Base-by-base conservation (phyloP, 2,888 invertebrate species). In the Coenonympha glycerion region DNA sequence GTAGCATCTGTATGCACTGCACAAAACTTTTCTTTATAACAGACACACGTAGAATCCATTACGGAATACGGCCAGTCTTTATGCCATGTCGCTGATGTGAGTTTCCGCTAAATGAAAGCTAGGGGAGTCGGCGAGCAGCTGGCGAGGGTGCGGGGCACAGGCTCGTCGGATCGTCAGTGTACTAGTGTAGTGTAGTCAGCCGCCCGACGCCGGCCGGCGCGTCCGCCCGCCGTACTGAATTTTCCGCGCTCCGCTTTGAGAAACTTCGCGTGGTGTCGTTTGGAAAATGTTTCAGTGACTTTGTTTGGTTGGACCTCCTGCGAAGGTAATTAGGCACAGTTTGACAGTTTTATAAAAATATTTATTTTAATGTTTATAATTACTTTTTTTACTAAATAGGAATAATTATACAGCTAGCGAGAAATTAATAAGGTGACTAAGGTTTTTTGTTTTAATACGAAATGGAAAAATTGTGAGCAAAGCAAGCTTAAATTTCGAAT, bases 141-240 rank as follows among this genome's bases (percentile, higher is more conserved):
- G n/a, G 48, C 22, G 22, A 54, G 60, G 56, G 65, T 49, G 66
- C 62, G 64, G 64, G 71, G 70, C 61, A 49, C 30, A 24, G 34
- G n/a, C 34, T n/a, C n/a, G n/a, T n/a, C n/a, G n/a, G n/a, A n/a
- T n/a, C n/a, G n/a, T n/a, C n/a, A n/a, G n/a, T n/a, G n/a, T n/a
- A n/a, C n/a, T n/a, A n/a, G n/a, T n/a, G n/a, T n/a, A n/a, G n/a
- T n/a, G n/a, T n/a, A 84, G 85, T 85, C 76, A 68, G 74, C 73
- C 77, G 76, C 73, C 67, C 63, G 71, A 72, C 81, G 59, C 62
- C 57, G 63, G 60, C 57, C 61, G 63, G 61, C 59, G 61, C 53
- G 57, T 47, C 54, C 60, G 55, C 47, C 51, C 41, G 40, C 22
- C 30, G 18, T 48, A n/a, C n/a, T n/a, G n/a, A n/a, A n/a, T n/a